Conservation (phyloP, 2,113 vertebrate genomes). For the Catharus fuscescens region DNA sequence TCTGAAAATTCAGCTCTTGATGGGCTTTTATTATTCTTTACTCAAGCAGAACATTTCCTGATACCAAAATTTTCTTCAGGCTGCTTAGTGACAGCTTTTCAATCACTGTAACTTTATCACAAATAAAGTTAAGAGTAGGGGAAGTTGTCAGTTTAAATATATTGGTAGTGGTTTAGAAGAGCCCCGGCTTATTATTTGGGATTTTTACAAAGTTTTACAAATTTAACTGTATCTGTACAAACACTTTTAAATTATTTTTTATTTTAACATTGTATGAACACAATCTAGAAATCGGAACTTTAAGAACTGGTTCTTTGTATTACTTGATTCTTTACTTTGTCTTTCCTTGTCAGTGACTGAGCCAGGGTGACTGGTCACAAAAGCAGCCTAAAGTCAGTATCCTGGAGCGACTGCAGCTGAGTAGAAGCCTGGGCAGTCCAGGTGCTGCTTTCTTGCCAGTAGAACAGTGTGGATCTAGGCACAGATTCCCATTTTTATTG, state of each 20-base stretch:
- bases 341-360: background rate
- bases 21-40: background rate
- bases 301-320: background rate
- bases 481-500: background rate
- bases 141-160: background rate
- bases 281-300: background rate
- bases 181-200: background rate
- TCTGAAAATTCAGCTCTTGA: background rate
- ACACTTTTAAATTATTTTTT: background rate
- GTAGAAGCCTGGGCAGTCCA: background rate
- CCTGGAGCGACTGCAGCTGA: accelerated
- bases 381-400: background rate
- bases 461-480: background rate
- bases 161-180: background rate
- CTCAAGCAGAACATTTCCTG: background rate
- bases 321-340: background rate
- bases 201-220: background rate
- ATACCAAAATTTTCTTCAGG: background rate
- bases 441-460: background rate
- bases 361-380: background rate
- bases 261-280: background rate
- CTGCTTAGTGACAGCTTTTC: background rate
- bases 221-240: background rate
- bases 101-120: background rate
- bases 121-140: background rate